Evolutionary conservation across 1,140 invertebrate species (phyloP).

Genomic region (Belonocnema kinseyi): DNA sequence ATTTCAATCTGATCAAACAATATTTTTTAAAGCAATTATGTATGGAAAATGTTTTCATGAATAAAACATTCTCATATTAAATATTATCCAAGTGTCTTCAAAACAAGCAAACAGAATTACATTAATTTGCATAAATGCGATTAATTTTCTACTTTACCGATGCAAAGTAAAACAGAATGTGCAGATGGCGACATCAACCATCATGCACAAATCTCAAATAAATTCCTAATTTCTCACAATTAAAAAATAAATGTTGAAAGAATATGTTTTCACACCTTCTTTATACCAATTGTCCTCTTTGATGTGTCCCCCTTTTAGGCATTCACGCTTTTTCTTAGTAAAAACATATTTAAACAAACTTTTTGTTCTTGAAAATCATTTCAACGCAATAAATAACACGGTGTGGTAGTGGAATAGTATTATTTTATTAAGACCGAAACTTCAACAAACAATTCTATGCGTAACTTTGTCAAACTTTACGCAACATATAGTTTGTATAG

Average conservation of each 20-base stretch:
- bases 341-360: conserved; percentile 19
- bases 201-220: conserved; percentile 1
- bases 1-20: neutral
- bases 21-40: neutral
- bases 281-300: neutral
- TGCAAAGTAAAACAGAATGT: conserved; percentile 46
- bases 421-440: neutral
- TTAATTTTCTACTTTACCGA: conserved; percentile 56
- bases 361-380: neutral
- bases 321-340: conserved; percentile 25
- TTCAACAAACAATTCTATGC: neutral
- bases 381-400: neutral
- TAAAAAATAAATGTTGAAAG: no score
- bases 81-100: conserved; percentile 29
- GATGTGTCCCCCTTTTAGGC: conserved; percentile 16
- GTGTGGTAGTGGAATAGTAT: neutral
- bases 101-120: conserved; percentile 12
- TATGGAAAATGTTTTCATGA: neutral
- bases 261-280: neutral
- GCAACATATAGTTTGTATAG: neutral
- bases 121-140: conserved; percentile 30
- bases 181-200: conserved; percentile 55
- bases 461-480: neutral
- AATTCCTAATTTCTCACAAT: no score
- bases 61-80: neutral